Base-by-base conservation (phyloP, 2,888 invertebrate species). In the Mongoloraphidia duomilia region DNA sequence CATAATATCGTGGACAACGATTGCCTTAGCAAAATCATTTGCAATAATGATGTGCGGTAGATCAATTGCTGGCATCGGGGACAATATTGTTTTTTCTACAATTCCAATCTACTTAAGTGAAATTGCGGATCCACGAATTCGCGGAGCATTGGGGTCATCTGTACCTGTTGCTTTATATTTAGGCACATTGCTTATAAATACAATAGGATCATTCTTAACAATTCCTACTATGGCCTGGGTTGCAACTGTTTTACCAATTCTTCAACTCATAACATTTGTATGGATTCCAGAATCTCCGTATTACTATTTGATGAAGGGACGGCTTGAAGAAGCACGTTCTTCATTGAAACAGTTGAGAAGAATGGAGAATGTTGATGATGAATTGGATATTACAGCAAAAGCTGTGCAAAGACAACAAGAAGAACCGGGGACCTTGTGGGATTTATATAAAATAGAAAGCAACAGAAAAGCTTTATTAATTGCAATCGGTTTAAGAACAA, bases 1-100 rank as follows among this genome's bases (percentile, higher is more conserved):
- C 57, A 74, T 77, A 53, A 46, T 75, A 38, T 75, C 80, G 52
- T 83, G 82, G 81, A 61, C 80, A 36, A 65, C 80, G 55, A 72
- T 82, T 55, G 76, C 79, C 53, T 64, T 72, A 36, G 79, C 80
- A 34, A 68, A 71, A 46, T 72, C 71, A 5, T 73, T 77, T 2
- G 64, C 70, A 40, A 60, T 74, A 43, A 67, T 82, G n/a, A 77
- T 79, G 62, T 67, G 74, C 8, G 65, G 63, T 2, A 55, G 63
- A 49, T 59, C 63, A 44, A 36, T 53, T 14, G 52, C 52, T 12
- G 56, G 56, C 11, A 37, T 56, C 34, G 53, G 48, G 9, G 53
- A 53, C 33, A 54, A 54, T 12, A 47, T 53, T 35, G 47, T 50
- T 1, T 52, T 52, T 34, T 53, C 54, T 17, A 50, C 51, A 3